Conservation (phyloP, 1,140 invertebrate species). For the Mactra quadrangularis region DNA sequence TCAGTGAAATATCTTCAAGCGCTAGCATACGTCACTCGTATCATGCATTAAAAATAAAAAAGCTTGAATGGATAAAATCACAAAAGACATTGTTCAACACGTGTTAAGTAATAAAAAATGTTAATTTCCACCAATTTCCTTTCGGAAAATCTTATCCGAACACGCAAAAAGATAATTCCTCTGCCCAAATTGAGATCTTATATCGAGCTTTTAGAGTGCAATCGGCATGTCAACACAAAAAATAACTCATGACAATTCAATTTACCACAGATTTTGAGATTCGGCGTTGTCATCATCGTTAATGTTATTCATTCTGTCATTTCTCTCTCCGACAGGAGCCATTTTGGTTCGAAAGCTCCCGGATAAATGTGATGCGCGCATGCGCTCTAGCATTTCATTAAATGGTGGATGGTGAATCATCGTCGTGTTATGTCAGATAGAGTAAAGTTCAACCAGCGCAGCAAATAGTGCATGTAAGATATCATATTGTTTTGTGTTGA, state of each 20-base stretch:
- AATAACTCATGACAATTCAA: slow-evolving; percentile 25
- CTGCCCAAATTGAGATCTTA: neutral
- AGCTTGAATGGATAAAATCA: too few relatives aligned
- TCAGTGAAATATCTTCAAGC: too few relatives aligned
- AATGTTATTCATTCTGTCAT: slow-evolving; percentile 75
- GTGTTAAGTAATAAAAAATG: slow-evolving; percentile 4
- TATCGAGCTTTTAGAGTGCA: neutral
- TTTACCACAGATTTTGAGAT: slow-evolving; percentile 83
- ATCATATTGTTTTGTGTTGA: too few relatives aligned
- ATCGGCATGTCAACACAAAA: neutral
- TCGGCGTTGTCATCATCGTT: slow-evolving; percentile 79
- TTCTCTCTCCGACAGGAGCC: slow-evolving; percentile 81
- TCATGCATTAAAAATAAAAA: too few relatives aligned
- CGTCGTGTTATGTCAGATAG: slow-evolving; percentile 18
- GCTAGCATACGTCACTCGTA: too few relatives aligned
- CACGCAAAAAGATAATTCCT: neutral
- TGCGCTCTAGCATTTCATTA: slow-evolving; percentile 68
- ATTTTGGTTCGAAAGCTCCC: slow-evolving; percentile 77
- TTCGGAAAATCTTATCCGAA: slow-evolving; percentile 19
- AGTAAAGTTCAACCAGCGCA: slow-evolving; percentile 14
- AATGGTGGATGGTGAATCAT: slow-evolving; percentile 65
- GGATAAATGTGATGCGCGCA: slow-evolving; percentile 68
- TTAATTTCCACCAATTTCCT: slow-evolving; percentile 4
- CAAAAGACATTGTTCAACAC: too few relatives aligned
- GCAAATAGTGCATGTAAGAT: too few relatives aligned